Base-by-base conservation (phyloP, 2,113 vertebrate genomes). In the Zootoca vivipara region DNA sequence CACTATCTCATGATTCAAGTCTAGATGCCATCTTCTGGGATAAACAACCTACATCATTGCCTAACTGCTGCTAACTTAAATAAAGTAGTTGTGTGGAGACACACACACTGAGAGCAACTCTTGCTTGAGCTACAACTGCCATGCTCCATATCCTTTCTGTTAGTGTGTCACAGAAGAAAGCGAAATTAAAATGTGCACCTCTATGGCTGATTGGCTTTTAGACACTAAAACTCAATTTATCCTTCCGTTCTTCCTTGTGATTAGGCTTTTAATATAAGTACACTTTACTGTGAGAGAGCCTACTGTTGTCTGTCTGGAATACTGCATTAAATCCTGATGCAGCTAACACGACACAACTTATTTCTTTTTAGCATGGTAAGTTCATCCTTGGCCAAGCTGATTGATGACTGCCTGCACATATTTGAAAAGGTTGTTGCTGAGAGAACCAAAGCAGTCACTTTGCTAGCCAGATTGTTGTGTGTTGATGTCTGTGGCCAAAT, bases 241-340 rank as follows among this genome's bases (percentile, higher is more conserved):
- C 52, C 56, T 64, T 77, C 56, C 42, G 20, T 42, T 74, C 56
- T 77, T 33, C 13, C 73, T 77, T 77, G 58, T 77, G 35, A 85
- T 64, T 85, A 64, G 24, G 16, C 35, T 85, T 85, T 85, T 64
- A 77, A 77, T 40, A 64, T 85, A 85, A 62, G 58, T 12, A 85
- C 24, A 64, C 35, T 42, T 80, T 58, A 42, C 18, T 16, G 82
- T 73, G 20, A 42, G 56, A 81, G 35, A 81, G 26, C 46, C 26
- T 62, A 13, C 52, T 62, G 33, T 46, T 64, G 86, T 81, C 78
- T 38, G 35, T 87, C 52, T 73, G 69, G 46, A 78, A 33, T 42
- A 46, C 28, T 67, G 38, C 24, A 52, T 78, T 86, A 79, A 79
- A 79, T 70, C 67, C 35, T 73, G 58, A 42, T 62, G 9, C 28